Evolutionary conservation across 2,888 invertebrate genomes (phyloP).

Genomic region (Tupiocoris notatus): DNA sequence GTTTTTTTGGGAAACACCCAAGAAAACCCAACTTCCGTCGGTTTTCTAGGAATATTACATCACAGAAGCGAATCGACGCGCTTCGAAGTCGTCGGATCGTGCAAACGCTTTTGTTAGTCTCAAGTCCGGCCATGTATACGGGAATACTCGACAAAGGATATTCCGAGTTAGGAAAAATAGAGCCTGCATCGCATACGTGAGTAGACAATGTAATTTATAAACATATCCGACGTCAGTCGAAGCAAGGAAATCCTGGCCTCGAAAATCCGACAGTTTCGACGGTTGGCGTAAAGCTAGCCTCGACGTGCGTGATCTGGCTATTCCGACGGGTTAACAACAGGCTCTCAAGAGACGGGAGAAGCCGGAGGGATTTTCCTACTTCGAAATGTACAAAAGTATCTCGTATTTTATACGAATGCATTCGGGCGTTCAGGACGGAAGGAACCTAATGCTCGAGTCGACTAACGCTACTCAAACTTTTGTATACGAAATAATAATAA

Average conservation of each 20-base stretch:
- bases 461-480: no score
- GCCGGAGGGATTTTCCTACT: background rate
- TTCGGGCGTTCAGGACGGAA: background rate
- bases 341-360: background rate
- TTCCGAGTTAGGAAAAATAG: no score
- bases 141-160: no score
- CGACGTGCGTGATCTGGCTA: background rate
- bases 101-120: no score
- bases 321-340: background rate
- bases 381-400: background rate
- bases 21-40: no score
- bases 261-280: background rate
- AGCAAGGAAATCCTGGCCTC: background rate
- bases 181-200: background rate
- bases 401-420: background rate
- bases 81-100: no score
- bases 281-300: background rate
- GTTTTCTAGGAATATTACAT: no score
- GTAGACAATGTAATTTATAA: background rate
- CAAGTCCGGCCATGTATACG: no score
- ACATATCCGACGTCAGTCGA: background rate
- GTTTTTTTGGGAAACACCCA: no score
- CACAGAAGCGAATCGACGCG: no score
- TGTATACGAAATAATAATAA: no score
- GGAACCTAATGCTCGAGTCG: no score